Conservation (phyloP, 2,797 vertebrate genomes). For the Squalus acanthias region DNA sequence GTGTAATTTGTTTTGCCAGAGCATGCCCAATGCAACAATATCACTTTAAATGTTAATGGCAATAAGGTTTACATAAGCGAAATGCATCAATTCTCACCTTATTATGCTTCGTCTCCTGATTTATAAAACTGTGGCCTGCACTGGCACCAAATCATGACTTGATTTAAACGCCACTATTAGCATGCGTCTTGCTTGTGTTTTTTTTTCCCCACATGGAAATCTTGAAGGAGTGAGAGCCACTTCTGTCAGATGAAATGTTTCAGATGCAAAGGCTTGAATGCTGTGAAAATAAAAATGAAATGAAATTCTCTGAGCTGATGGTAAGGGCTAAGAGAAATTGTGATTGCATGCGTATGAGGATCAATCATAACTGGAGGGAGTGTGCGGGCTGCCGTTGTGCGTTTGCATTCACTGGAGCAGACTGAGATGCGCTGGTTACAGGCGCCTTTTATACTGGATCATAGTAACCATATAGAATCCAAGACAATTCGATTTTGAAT, state of each 20-base stretch:
- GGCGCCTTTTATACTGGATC: not conserved
- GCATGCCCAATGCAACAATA: conserved; percentile 34
- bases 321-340: conserved; percentile 40
- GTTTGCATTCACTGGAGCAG: not conserved
- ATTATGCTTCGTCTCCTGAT: conserved; percentile 57
- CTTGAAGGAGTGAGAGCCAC: conserved; percentile 33
- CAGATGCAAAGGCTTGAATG: conserved; percentile 30
- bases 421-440: not conserved
- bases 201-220: conserved; percentile 21
- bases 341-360: conserved; percentile 53
- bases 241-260: conserved; percentile 35
- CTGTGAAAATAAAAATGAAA: conserved; percentile 34
- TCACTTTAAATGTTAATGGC: conserved; percentile 35
- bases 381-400: conserved; percentile 19
- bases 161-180: conserved; percentile 43
- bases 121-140: conserved; percentile 51
- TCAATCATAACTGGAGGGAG: conserved; percentile 45
- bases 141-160: conserved; percentile 51
- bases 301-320: conserved; percentile 31
- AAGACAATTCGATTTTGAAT: not conserved
- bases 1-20: conserved; percentile 32
- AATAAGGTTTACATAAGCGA: conserved; percentile 31
- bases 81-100: conserved; percentile 55
- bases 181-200: conserved; percentile 48
- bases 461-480: not conserved